Evolutionary conservation across 2,797 vertebrate species (phyloP), one percentile per base, ranked within the genome.

Genomic region (Anguilla pacifica): DNA sequence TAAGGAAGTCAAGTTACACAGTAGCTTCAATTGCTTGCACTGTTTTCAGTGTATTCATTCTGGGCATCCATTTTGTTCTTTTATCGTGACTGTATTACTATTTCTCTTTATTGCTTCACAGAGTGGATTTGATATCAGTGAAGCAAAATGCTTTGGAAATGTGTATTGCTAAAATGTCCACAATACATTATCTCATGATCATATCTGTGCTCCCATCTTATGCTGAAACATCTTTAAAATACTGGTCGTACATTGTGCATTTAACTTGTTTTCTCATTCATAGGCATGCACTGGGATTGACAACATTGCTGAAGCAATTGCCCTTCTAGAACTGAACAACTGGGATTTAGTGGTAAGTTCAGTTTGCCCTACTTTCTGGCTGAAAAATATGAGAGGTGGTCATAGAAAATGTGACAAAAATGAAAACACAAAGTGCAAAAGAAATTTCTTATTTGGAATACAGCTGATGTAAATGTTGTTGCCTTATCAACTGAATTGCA

Each of bases 271-370:
- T 89, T 93, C 88, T 90, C 59, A 92, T 92, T 95, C 93, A 87
- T 89, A 99, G 99, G 98, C 98, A 72, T 99, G 99, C 96, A 99
- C 99, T 92, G 99, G 99, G 93, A 99, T 99, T 94, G 98, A 99
- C 97, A 99, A 99, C 96, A 99, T 99, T 91, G 99, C 99, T 92
- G 99, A 99, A 95, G 99, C 99, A 94, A 99, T 99, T 96, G 98
- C 98, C 74, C 95, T 99, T 94, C 97, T 99, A 92, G 99, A 99
- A 94, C 98, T 98, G 94, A 99, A 99, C 96, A 99, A 99, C 96
- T 99, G 99, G 98, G 98, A 99, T 96, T 97, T 99, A 97, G 97
- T 99, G 98, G 99, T 99, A 97, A 99, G 98, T 98, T 92, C 57
- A 57, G 49, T 70, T 7, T 79, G 31, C 57, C 19, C 28, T 25